Evolutionary conservation across 1,140 invertebrate genomes (phyloP).

Genomic region (Kradibia gibbosae): DNA sequence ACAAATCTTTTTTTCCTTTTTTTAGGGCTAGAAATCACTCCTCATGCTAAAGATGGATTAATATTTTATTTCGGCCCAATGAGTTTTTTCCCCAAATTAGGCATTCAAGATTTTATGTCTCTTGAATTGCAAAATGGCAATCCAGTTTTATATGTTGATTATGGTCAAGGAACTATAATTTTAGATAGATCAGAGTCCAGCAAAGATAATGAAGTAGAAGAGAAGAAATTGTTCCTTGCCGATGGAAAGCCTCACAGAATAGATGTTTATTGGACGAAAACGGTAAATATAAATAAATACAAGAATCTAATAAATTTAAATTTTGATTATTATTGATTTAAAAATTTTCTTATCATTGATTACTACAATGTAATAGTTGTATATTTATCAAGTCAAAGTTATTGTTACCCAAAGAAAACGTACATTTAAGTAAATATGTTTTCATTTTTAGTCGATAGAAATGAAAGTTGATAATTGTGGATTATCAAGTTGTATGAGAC

Average conservation of each 20-base stretch:
- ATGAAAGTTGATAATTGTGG: conserved; percentile 85
- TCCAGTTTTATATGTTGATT: conserved; percentile 89
- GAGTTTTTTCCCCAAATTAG: conserved; percentile 74
- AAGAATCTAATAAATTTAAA: no score
- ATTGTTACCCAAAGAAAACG: no score
- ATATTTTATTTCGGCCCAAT: conserved; percentile 95
- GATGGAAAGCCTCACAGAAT: conserved; percentile 87
- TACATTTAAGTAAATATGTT: conserved; percentile 12
- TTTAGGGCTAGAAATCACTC: conserved; percentile 80
- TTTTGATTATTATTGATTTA: no score
- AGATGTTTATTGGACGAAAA: conserved; percentile 83
- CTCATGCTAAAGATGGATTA: conserved; percentile 82
- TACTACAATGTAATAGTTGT: no score
- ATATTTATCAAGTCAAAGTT: no score
- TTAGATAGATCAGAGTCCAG: conserved; percentile 43
- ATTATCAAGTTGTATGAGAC: conserved; percentile 80
- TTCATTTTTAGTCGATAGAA: conserved; percentile 75
- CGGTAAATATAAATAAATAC: conserved; percentile 67
- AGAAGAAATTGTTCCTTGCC: conserved; percentile 81
- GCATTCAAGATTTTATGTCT: conserved; percentile 90
- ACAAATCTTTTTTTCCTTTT: conserved; percentile 28
- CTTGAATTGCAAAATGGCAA: conserved; percentile 89
- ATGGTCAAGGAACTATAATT: conserved; percentile 85
- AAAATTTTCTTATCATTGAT: no score
- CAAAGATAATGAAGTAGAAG: conserved; percentile 73